Evolutionary conservation across 2,113 vertebrate species (phyloP), one percentile per base, ranked within the genome.

Genomic region (Takifugu flavidus): DNA sequence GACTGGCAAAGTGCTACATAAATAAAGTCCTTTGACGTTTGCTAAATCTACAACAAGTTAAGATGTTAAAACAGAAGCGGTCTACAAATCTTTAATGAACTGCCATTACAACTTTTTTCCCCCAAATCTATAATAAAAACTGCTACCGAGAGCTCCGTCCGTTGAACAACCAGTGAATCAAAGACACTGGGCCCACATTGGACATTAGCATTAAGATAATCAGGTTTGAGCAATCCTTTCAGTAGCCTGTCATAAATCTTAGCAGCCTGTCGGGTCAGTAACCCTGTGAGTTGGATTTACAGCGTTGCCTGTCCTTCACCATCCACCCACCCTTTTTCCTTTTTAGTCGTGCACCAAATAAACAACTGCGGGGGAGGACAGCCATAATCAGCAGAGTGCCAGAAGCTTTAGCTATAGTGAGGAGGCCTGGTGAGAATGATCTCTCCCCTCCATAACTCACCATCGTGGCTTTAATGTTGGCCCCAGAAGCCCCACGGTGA

Each of bases 331-430:
- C 47, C 67, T 47, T 72, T 61, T 66, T 71, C 75, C 62, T 78
- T 64, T 74, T 83, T 74, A 56, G 60, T 53, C 67, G 59, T 44
- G 61, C 56, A 74, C 59, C 82, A 84, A 58, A 80, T 78, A 82
- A 84, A 86, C 79, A 84, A 59, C 69, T 27, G 70, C 61, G 67
- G 65, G 67, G 65, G 79, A 80, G 70, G 65, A 60, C 58, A 50
- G 62, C 60, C 68, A 77, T 62, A 74, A 74, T 78, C 72, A 77
- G 56, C 47, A 27, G 63, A 63, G 57, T 43, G 60, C 53, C 31
- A 28, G 62, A 56, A 61, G 58, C 55, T 20, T 20, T 20, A 20
- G 68, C 61, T 60, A 11, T 49, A 72, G 71, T 58, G 66, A 78
- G 59, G 65, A 70, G 66, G 56, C 46, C 56, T 46, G 14, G 62